A percentile compares a stretch with the other conserved stretches of the same genome.
Conservation (phyloP, 2,113 vertebrate species). For the Burhinus bistriatus region DNA sequence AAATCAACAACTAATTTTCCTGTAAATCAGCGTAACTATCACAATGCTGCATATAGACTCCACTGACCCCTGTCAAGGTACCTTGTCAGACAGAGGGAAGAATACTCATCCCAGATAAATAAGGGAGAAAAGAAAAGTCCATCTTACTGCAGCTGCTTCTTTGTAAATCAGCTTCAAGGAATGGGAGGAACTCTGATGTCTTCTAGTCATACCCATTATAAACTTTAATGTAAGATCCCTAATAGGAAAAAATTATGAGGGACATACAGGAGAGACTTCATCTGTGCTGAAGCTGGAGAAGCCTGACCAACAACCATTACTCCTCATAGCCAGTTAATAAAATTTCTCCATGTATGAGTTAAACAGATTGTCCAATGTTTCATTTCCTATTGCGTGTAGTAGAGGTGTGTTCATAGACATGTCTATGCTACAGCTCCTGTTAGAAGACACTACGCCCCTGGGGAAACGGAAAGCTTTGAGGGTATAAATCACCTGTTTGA, state of each 20-base stretch:
- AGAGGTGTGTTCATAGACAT: not conserved
- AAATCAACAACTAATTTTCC: not conserved
- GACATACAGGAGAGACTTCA: not conserved
- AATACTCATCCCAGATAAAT: not conserved
- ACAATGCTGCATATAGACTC: not conserved
- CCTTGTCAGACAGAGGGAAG: not conserved
- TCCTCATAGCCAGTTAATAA: not conserved
- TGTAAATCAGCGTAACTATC: not conserved
- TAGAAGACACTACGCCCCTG: not conserved
- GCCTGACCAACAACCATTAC: not conserved
- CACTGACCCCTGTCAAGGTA: not conserved
- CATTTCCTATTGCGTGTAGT: too few species aligned
- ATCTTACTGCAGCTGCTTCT: not conserved
- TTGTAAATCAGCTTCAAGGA: not conserved
- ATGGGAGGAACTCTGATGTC: not conserved
- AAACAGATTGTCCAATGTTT: not conserved
- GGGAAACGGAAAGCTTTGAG: not conserved
- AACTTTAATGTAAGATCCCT: not conserved
- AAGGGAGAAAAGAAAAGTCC: not conserved
- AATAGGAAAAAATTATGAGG: not conserved
- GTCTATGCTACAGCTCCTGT: not conserved
- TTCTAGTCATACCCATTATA: not conserved
- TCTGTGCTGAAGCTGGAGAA: not conserved
- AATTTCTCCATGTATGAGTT: not conserved
- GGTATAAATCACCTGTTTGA: not conserved